Conservation (phyloP, 2,888 invertebrate species). For the Xylota sylvarum region DNA sequence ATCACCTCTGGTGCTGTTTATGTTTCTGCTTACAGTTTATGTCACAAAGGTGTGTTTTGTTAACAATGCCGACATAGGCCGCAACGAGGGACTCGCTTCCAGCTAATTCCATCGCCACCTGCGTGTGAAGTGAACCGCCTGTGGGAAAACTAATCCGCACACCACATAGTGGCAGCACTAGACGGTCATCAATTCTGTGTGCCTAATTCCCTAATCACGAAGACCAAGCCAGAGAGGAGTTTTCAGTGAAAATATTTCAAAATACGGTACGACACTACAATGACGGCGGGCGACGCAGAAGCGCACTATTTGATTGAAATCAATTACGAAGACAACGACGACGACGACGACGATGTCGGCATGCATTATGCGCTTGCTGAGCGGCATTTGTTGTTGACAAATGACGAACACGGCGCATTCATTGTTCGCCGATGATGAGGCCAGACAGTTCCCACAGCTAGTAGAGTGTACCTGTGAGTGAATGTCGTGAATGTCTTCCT, state of each 20-base stretch:
- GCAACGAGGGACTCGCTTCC: slow-evolving; percentile 27
- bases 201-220: slow-evolving; percentile 39
- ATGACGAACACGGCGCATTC: slow-evolving; percentile 42
- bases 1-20: slow-evolving; percentile 22
- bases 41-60: slow-evolving; percentile 66
- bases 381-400: slow-evolving; percentile 52
- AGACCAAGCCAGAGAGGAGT: neutral
- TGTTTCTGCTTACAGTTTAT: slow-evolving; percentile 39
- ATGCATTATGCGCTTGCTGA: slow-evolving; percentile 29
- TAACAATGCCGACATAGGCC: slow-evolving; percentile 29
- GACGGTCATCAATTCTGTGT: slow-evolving; percentile 11
- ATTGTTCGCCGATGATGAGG: slow-evolving; percentile 49
- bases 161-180: neutral
- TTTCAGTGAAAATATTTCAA: slow-evolving; percentile 32
- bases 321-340: slow-evolving; percentile 45
- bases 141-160: slow-evolving; percentile 42
- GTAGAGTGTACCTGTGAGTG: slow-evolving; percentile 27
- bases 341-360: slow-evolving; percentile 24
- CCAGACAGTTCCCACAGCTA: slow-evolving; percentile 55
- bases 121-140: slow-evolving; percentile 48
- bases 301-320: slow-evolving; percentile 63
- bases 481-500: slow-evolving; percentile 20
- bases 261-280: neutral
- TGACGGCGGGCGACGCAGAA: neutral
- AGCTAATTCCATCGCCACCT: slow-evolving; percentile 38